Percentiles rank a stretch among this genome's conserved stretches.
These are phyloP conservation scores for Micromussa lordhowensis DNA, from an alignment of 92 coral and sea anemone genomes.

Conservation along the genomic window DNA sequence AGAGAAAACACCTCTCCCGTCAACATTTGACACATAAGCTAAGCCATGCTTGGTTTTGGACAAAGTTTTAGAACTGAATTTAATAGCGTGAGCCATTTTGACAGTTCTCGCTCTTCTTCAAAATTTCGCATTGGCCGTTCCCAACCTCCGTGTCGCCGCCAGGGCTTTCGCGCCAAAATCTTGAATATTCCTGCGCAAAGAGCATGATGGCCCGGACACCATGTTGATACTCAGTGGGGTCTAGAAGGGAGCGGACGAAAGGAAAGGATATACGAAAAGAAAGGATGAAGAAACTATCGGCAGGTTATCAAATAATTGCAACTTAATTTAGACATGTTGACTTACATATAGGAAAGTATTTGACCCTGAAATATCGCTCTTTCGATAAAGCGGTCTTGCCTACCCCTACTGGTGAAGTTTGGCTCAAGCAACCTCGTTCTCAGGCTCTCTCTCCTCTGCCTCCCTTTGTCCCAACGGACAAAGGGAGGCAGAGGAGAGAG, in stretches of 20 bases:
- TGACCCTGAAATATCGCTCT: background rate
- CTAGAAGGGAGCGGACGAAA: background rate
- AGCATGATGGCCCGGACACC: constrained; percentile 23
- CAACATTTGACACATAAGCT: constrained; percentile 63
- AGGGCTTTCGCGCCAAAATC: constrained; percentile 50
- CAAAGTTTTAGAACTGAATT: constrained; percentile 40
- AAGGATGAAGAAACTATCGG: background rate
- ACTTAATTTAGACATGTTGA: background rate
- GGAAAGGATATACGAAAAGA: background rate
- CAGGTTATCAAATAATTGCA: background rate
- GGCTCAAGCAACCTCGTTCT: no score
- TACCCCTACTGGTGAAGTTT: constrained; percentile 8
- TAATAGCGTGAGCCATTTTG: constrained; percentile 22
- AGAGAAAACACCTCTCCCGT: constrained; percentile 75
- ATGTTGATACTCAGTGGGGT: background rate
- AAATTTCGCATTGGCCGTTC: background rate
- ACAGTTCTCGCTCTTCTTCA: background rate
- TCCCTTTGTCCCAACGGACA: no score
- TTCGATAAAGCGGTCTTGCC: background rate
- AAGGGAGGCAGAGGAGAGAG: no score
- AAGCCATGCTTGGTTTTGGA: constrained; percentile 59
- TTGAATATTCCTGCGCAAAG: background rate
- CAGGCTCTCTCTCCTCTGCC: no score
- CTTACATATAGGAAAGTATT: background rate
- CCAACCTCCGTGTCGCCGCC: background rate